Conservation (phyloP, 2,797 vertebrate genomes). For the Anomalospiza imberbis region DNA sequence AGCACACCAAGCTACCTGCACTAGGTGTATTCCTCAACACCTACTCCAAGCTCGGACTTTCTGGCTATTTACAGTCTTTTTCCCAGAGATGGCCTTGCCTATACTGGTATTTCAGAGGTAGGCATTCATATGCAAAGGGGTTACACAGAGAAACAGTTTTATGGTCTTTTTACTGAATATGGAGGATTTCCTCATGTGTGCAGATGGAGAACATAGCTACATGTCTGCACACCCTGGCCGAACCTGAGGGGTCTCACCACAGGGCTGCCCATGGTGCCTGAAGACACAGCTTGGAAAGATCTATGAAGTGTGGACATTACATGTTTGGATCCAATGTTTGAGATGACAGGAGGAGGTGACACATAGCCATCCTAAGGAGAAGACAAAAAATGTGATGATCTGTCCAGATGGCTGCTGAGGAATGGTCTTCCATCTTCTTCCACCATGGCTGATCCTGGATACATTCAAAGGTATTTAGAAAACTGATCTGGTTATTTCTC, state of each 20-base stretch:
- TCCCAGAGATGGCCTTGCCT: not conserved
- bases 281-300: not conserved
- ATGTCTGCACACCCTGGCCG: not conserved
- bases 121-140: not conserved
- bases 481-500: not conserved
- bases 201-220: not conserved
- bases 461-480: not conserved
- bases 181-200: not conserved
- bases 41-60: not conserved
- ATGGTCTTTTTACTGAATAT: not conserved
- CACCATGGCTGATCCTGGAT: not conserved
- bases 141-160: not conserved
- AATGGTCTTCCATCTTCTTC: not conserved
- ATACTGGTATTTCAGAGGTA: not conserved
- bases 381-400: not conserved
- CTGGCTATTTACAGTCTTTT: not conserved
- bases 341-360: not conserved
- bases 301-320: accelerated
- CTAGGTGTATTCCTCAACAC: not conserved
- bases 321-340: not conserved
- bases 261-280: not conserved
- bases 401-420: not conserved
- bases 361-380: accelerated
- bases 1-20: accelerated
- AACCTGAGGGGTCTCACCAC: not conserved